These are phyloP conservation scores for Dasyornis broadbenti DNA, from an alignment of 2,113 vertebrate species.

Conservation along the genomic window DNA sequence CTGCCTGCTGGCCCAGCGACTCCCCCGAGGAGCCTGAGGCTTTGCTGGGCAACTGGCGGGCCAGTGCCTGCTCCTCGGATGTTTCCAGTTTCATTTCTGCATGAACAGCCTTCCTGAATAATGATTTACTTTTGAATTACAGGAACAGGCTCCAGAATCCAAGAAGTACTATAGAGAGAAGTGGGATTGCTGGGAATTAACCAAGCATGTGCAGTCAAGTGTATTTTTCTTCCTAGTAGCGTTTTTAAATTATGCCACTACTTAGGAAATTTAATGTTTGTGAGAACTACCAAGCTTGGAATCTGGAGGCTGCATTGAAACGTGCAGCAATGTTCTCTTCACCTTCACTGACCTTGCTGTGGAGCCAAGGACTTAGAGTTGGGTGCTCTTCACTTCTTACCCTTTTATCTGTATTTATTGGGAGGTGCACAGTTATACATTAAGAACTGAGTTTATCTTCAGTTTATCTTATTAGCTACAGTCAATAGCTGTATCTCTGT, in stretches of 20 bases:
- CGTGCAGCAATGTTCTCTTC: neutral
- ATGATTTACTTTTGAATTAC: slow-evolving; percentile 43
- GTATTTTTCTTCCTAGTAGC: neutral
- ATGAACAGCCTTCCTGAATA: neutral
- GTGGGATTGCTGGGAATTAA: neutral
- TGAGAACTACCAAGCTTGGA: neutral
- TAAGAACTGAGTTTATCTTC: neutral
- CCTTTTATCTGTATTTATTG: neutral
- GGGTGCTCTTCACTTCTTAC: neutral
- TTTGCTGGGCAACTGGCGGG: neutral
- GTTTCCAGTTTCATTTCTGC: neutral
- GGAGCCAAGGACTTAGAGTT: neutral
- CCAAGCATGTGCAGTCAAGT: neutral
- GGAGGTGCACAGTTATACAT: neutral
- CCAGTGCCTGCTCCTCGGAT: neutral
- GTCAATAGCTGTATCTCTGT: neutral
- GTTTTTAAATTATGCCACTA: neutral
- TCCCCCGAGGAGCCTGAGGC: neutral
- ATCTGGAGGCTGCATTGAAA: neutral
- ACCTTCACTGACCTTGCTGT: neutral
- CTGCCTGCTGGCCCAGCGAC: neutral
- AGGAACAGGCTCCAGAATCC: neutral
- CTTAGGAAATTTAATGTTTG: neutral
- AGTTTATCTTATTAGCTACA: too few species aligned
- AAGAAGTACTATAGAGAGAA: neutral